These are phyloP conservation scores for Xylophagus ater DNA, from an alignment of 2,888 invertebrate species.

Conservation along the genomic window DNA sequence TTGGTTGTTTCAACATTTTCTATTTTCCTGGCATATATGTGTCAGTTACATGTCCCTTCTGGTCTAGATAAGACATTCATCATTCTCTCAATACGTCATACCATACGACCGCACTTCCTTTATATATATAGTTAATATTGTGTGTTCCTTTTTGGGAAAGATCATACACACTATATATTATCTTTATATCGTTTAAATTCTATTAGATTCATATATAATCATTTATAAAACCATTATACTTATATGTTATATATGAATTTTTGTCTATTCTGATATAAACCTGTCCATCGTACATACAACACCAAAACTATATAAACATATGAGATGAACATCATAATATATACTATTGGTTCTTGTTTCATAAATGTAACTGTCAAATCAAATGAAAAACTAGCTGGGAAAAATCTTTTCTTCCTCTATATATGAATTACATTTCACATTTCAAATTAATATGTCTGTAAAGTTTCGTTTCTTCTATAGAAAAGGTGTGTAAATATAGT, in stretches of 20 bases:
- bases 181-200: no score
- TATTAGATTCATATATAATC: no score
- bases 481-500: no score
- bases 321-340: background rate
- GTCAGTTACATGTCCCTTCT: slow-evolving; percentile 10
- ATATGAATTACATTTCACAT: no score
- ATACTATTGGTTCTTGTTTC: background rate
- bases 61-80: slow-evolving; percentile 13
- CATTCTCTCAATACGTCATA: slow-evolving; percentile 8
- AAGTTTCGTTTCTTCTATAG: no score
- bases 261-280: slow-evolving; percentile 10
- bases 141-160: no score
- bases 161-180: no score
- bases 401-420: slow-evolving; percentile 12
- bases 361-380: slow-evolving; percentile 18
- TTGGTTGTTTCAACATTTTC: no score
- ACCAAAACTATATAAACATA: background rate
- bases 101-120: no score
- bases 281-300: slow-evolving; percentile 4
- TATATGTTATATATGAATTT: background rate
- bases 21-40: background rate
- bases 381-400: slow-evolving; percentile 17
- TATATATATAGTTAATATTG: no score
- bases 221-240: slow-evolving; percentile 4
- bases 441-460: no score